phyloP scores from a whole-genome alignment of 2,888 invertebrate species.

The Coleophora flavipennella region DNA sequence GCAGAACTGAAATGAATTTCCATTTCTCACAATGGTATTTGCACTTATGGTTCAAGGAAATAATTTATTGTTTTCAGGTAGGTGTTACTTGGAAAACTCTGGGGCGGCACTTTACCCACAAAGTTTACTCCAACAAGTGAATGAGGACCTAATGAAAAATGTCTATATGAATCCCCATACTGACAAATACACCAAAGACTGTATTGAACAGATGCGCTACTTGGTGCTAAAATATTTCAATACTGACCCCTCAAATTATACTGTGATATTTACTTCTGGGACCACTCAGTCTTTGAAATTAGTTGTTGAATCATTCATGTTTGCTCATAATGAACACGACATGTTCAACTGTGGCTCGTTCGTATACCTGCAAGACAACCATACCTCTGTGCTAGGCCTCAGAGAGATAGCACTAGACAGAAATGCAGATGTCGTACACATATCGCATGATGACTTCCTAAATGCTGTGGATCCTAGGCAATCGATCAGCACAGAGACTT shows the following conservation, averaged over 20 bases:
- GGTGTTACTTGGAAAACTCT: constrained; percentile 90
- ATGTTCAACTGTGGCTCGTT: constrained; percentile 73
- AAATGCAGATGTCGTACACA: constrained; percentile 67
- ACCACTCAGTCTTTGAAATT: constrained; percentile 91
- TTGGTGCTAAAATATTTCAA: constrained; percentile 90
- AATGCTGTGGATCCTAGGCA: constrained; percentile 26
- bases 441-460: constrained; percentile 74
- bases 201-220: constrained; percentile 86
- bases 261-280: constrained; percentile 94
- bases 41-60: no score
- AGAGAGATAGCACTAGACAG: constrained; percentile 79
- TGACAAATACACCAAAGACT: constrained; percentile 85
- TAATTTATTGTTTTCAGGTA: constrained; percentile 59
- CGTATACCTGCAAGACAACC: constrained; percentile 90
- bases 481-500: not conserved
- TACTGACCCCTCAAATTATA: constrained; percentile 84
- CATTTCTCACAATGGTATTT: no score
- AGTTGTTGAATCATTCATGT: constrained; percentile 86
- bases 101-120: constrained; percentile 88
- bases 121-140: constrained; percentile 77
- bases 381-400: constrained; percentile 96
- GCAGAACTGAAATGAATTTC: no score
- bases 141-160: constrained; percentile 77
- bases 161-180: constrained; percentile 94
- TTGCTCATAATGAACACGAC: constrained; percentile 39